Percentiles rank a stretch among this genome's conserved stretches.
These are phyloP conservation scores for Cremastobaeus sp. DNA, from an alignment of 2,888 invertebrate species.

Conservation along the genomic window DNA sequence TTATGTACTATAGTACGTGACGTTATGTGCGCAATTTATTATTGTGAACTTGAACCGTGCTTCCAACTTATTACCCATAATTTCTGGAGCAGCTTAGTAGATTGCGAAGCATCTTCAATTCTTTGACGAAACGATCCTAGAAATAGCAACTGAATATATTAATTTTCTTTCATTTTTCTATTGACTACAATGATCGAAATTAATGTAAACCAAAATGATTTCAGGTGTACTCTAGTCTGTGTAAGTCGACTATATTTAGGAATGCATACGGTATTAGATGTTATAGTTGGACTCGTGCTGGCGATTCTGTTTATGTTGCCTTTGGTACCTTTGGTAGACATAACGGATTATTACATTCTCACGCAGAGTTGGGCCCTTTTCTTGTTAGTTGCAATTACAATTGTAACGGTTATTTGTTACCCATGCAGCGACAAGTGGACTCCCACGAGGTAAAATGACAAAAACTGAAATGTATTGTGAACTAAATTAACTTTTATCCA, in stretches of 20 bases:
- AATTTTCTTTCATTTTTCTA: not conserved
- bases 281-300: conserved; percentile 87
- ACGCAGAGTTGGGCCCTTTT: conserved; percentile 84
- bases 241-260: conserved; percentile 93
- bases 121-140: too few species aligned
- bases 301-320: conserved; percentile 84
- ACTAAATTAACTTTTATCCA: not conserved
- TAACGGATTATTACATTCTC: conserved; percentile 85
- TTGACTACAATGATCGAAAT: not conserved
- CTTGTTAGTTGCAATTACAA: conserved; percentile 82
- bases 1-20: conserved; percentile 15
- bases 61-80: not conserved
- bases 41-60: conserved; percentile 21
- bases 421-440: conserved; percentile 93
- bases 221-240: conserved; percentile 87
- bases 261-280: conserved; percentile 94
- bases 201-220: conserved; percentile 48
- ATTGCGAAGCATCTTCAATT: too few species aligned
- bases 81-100: too few species aligned
- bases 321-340: conserved; percentile 87
- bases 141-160: not conserved
- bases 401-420: conserved; percentile 86
- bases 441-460: conserved; percentile 88
- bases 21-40: conserved; percentile 13
- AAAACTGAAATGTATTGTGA: too few species aligned